These are phyloP conservation scores for Lymantria dispar DNA, from an alignment of 2,888 invertebrate genomes.

Conservation along the genomic window DNA sequence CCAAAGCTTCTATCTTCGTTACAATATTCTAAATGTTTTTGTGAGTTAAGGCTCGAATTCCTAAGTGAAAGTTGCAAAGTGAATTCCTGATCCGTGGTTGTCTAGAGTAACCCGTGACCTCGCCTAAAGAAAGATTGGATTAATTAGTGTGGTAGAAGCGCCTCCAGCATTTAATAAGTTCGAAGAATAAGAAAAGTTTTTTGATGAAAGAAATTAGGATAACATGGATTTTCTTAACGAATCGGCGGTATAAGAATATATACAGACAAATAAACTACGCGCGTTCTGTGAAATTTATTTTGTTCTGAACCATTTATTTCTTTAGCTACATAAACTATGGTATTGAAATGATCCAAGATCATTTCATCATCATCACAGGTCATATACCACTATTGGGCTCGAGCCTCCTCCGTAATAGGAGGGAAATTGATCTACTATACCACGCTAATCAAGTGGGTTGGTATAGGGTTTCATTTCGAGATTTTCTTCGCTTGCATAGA, in stretches of 20 bases:
- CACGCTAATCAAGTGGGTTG: no score
- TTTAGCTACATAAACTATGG: no score
- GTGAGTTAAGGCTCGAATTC: constrained; percentile 23
- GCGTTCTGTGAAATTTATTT: no score
- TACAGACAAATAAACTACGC: not conserved
- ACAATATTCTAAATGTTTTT: constrained; percentile 34
- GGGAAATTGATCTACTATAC: no score
- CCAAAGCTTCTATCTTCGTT: constrained; percentile 25
- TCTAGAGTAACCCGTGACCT: constrained; percentile 14
- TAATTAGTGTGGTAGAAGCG: constrained; percentile 20
- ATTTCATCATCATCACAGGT: no score
- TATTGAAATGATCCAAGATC: no score
- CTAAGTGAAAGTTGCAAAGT: constrained; percentile 24
- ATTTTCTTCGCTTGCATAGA: no score
- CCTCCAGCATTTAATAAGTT: constrained; percentile 12
- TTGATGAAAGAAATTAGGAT: not conserved
- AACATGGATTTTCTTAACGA: not conserved
- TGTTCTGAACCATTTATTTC: no score
- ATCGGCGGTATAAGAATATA: not conserved
- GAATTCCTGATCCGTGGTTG: constrained; percentile 30
- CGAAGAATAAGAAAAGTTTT: constrained; percentile 1
- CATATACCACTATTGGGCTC: no score
- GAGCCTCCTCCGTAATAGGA: no score
- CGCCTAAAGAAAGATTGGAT: constrained; percentile 18
- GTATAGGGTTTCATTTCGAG: no score